Evolutionary conservation across 2,113 vertebrate genomes (phyloP).

Genomic region (Sebastes fasciatus): DNA sequence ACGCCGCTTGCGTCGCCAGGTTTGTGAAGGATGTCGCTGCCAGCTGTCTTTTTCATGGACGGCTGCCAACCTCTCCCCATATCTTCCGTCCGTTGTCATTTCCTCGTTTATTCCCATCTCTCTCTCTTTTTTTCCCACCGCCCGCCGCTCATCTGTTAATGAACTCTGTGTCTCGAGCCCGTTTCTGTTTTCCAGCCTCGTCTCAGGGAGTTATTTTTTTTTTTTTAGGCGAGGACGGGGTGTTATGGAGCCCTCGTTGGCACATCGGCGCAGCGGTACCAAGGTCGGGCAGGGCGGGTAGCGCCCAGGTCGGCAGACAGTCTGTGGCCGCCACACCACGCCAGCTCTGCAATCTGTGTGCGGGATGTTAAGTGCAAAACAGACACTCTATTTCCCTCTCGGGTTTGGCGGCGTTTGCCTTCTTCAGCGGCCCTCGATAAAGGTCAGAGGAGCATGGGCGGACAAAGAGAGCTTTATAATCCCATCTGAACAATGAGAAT

Average conservation of each 20-base stretch:
- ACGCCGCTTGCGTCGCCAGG: constrained; percentile 73
- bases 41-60: constrained; percentile 85
- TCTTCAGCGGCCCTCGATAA: constrained; percentile 47
- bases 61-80: constrained; percentile 74
- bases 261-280: constrained; percentile 56
- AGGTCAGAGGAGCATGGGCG: constrained; percentile 58
- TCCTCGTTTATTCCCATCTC: constrained; percentile 74
- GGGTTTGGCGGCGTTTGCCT: constrained; percentile 40
- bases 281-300: constrained; percentile 72
- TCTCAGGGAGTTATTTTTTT: constrained; percentile 32
- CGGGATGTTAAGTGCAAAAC: constrained; percentile 74
- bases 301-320: constrained; percentile 60
- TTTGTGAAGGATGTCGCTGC: constrained; percentile 85
- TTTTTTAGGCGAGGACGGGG: constrained; percentile 14
- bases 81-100: constrained; percentile 76
- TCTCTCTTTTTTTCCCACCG: constrained; percentile 32
- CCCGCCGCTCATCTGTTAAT: constrained; percentile 70
- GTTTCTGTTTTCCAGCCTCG: constrained; percentile 41
- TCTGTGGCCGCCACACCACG: constrained; percentile 61
- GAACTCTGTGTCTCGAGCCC: constrained; percentile 60
- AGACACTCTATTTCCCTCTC: constrained; percentile 53
- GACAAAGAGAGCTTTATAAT: constrained; percentile 62
- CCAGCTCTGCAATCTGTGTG: constrained; percentile 75
- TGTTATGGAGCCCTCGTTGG: constrained; percentile 43
- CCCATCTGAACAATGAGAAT: constrained; percentile 54